phyloP scores from a whole-genome alignment of 2,113 vertebrate genomes.

The Dipodomys ordii region DNA sequence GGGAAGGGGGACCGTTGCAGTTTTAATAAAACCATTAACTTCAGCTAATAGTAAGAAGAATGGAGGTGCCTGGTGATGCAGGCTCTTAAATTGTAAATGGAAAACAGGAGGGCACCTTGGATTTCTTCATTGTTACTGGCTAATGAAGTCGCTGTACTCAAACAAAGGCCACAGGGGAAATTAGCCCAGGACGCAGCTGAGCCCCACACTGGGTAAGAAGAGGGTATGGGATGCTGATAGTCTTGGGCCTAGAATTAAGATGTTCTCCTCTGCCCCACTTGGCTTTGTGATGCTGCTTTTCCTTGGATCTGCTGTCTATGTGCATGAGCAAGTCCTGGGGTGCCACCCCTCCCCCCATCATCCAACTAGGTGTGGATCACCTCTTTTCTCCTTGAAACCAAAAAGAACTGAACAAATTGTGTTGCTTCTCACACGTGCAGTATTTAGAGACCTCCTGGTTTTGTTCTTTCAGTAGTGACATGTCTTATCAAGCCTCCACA shows the following conservation, averaged over 20 bases:
- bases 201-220: not conserved
- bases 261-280: not conserved
- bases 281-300: not conserved
- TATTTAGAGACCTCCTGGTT: not conserved
- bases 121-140: constrained; percentile 54
- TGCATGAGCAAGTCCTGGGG: too few species aligned
- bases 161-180: not conserved
- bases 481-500: not conserved
- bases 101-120: constrained; percentile 35
- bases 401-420: not conserved
- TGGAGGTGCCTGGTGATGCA: not conserved
- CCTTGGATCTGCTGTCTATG: not conserved
- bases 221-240: not conserved
- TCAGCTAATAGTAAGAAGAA: constrained; percentile 69
- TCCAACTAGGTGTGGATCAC: not conserved
- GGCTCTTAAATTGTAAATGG: constrained; percentile 61
- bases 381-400: not conserved
- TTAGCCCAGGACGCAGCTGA: constrained; percentile 5
- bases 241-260: not conserved
- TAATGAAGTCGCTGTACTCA: constrained; percentile 28
- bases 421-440: too few species aligned
- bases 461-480: not conserved
- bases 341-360: not conserved
- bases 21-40: constrained; percentile 71
- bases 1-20: not conserved